Evolutionary conservation across 2,113 vertebrate species (phyloP).

Genomic region (Cavia porcellus): DNA sequence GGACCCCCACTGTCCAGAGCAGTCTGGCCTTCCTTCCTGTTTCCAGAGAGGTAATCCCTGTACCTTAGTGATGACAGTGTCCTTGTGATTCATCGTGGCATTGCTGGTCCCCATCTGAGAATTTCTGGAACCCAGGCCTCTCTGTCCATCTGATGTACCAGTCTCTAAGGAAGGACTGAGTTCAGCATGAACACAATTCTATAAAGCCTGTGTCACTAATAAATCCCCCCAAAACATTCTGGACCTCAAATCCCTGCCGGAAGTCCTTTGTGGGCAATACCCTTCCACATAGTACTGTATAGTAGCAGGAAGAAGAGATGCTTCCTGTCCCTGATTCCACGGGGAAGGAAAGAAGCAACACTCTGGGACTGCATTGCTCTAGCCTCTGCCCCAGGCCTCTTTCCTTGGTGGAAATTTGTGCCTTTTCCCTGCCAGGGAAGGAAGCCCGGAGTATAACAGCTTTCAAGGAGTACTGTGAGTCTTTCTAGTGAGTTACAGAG

Average conservation of each 20-base stretch:
- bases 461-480: neutral
- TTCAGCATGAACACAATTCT: neutral
- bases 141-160: neutral
- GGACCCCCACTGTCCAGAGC: neutral
- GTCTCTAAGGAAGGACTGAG: neutral
- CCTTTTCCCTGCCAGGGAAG: neutral
- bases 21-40: neutral
- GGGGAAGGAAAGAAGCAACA: neutral
- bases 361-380: neutral
- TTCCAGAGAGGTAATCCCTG: neutral
- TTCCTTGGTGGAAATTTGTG: neutral
- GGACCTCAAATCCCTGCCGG: neutral
- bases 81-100: neutral
- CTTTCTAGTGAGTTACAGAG: neutral
- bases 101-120: neutral
- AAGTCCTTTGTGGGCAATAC: neutral
- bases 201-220: neutral
- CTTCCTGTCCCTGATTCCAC: neutral
- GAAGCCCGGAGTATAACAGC: neutral
- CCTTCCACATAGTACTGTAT: accelerated
- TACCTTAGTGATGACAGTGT: neutral
- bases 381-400: neutral
- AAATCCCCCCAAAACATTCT: neutral
- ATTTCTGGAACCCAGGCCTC: neutral
- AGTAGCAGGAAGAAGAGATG: neutral